Percentiles rank a stretch among this genome's conserved stretches.
phyloP scores from a whole-genome alignment of 2,797 vertebrate species.

The Cirrhinus molitorella region DNA sequence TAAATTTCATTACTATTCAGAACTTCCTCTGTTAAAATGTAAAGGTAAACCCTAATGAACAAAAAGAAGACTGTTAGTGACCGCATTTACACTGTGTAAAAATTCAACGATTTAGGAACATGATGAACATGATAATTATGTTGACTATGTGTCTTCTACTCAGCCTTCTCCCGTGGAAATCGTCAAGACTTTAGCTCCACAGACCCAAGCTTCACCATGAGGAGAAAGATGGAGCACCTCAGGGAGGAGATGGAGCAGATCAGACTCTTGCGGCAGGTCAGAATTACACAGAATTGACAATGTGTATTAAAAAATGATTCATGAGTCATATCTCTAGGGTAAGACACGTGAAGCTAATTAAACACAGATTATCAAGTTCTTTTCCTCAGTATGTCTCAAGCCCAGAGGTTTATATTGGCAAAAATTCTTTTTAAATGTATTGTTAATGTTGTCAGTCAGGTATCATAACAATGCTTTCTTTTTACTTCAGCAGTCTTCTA shows the following conservation, averaged over 20 bases:
- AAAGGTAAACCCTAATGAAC: too few species aligned
- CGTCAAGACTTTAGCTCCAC: slow-evolving; percentile 86
- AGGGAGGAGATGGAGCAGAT: slow-evolving; percentile 97
- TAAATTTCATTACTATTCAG: not conserved
- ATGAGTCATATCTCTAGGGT: not conserved
- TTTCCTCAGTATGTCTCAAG: not conserved
- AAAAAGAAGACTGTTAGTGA: too few species aligned
- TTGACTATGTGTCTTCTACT: not conserved
- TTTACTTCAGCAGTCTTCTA: not conserved
- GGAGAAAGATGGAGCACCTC: slow-evolving; percentile 98
- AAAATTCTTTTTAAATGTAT: not conserved
- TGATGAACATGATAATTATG: not conserved
- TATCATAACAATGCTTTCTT: not conserved
- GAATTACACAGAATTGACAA: slow-evolving; percentile 38
- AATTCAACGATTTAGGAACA: not conserved
- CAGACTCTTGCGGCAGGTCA: slow-evolving; percentile 88
- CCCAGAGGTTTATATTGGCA: not conserved
- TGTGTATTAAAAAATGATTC: not conserved
- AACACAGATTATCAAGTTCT: not conserved
- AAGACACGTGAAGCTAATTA: not conserved
- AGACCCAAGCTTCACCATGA: slow-evolving; percentile 97
- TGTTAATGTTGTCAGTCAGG: not conserved
- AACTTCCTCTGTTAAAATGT: not conserved
- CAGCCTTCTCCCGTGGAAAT: slow-evolving; percentile 88
- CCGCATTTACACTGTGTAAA: not conserved